A percentile compares a stretch with the other conserved stretches of the same genome.
Evolutionary conservation across 1,140 invertebrate species (phyloP).

Genomic region (roundworm (Caenorhabditis elegans)): DNA sequence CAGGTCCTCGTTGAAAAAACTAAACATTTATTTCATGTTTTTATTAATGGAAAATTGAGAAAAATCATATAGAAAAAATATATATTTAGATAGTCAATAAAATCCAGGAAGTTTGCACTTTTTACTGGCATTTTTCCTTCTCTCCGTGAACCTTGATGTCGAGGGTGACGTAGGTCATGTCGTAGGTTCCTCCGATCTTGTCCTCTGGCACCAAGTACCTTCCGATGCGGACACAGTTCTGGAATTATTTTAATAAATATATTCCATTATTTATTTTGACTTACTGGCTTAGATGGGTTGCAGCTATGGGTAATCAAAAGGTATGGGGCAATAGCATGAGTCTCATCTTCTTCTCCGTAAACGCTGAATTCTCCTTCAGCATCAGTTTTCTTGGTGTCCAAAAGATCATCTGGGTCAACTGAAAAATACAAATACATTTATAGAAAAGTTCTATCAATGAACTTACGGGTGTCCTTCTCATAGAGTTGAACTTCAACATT

Average conservation of each 20-base stretch:
- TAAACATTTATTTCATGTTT: not conserved
- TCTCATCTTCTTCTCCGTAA: slow-evolving; percentile 55
- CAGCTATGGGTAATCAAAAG: slow-evolving; percentile 57
- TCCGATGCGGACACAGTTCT: slow-evolving; percentile 55
- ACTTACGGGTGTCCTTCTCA: slow-evolving; percentile 46
- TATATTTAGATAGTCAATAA: not conserved
- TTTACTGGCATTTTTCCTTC: slow-evolving; percentile 51
- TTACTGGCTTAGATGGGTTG: slow-evolving; percentile 48
- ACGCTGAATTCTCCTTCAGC: slow-evolving; percentile 54
- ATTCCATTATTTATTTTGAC: not conserved
- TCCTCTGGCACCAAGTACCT: slow-evolving; percentile 59
- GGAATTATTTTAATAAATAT: not conserved
- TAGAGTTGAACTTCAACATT: slow-evolving; percentile 43
- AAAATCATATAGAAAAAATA: not conserved
- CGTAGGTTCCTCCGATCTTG: slow-evolving; percentile 50
- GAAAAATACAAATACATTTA: slow-evolving; percentile 15
- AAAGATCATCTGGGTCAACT: slow-evolving; percentile 59
- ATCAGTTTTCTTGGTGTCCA: slow-evolving; percentile 51
- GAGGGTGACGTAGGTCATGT: slow-evolving; percentile 64
- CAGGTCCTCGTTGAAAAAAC: not conserved
- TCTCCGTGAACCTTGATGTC: slow-evolving; percentile 56
- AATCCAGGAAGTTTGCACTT: not conserved
- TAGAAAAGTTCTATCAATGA: too few species aligned
- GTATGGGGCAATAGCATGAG: slow-evolving; percentile 55
- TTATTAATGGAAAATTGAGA: not conserved